Percentiles rank a stretch among this genome's conserved stretches.
These are phyloP conservation scores for Deroplatys truncata DNA, from an alignment of 2,888 invertebrate genomes.

Conservation along the genomic window DNA sequence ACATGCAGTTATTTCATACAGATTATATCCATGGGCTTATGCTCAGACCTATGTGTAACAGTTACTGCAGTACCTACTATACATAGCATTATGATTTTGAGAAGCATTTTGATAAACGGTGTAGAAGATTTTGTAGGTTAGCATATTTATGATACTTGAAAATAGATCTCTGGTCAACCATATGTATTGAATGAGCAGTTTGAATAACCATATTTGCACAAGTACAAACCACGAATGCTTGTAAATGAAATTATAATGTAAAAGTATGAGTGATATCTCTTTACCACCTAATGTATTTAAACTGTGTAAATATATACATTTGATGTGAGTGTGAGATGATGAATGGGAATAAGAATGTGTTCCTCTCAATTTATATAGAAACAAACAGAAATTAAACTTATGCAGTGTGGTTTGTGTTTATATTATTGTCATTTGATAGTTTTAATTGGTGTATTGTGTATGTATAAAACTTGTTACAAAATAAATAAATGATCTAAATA, in stretches of 20 bases:
- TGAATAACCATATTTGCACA: not conserved
- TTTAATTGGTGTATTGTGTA: conserved; percentile 2
- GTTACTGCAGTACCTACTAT: not conserved
- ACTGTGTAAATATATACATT: not conserved
- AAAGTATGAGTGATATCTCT: not conserved
- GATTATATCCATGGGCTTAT: not conserved
- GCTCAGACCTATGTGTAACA: not conserved
- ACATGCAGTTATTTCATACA: not conserved
- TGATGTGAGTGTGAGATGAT: not conserved
- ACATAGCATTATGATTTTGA: not conserved
- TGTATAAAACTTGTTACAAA: not conserved
- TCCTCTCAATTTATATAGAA: not conserved
- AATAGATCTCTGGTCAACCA: not conserved
- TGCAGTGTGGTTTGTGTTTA: not conserved
- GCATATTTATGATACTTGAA: not conserved
- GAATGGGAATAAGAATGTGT: not conserved
- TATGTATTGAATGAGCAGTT: not conserved
- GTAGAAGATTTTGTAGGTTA: not conserved
- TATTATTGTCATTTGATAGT: not conserved
- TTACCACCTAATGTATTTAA: not conserved
- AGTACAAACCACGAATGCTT: not conserved
- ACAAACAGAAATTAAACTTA: not conserved
- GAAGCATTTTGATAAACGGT: not conserved
- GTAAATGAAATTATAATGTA: not conserved
- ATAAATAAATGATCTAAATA: not conserved